Percentiles rank a stretch among this genome's conserved stretches.
phyloP scores from a whole-genome alignment of 2,888 invertebrate species.

The Lottia scabra region DNA sequence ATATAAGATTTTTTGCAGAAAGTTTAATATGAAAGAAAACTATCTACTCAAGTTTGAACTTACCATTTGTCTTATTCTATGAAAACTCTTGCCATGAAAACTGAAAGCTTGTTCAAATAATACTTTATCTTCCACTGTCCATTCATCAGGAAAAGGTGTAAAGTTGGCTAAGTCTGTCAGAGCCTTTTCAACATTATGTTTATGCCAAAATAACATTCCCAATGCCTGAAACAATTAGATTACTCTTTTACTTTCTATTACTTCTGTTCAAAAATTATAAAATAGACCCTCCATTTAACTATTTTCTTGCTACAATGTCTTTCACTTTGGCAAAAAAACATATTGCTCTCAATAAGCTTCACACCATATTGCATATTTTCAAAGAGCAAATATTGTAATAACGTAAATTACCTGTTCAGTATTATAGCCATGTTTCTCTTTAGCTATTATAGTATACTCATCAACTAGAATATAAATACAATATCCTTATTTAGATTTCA shows the following conservation, averaged over 20 bases:
- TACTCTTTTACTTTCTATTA: too few relatives aligned
- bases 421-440: constrained; percentile 97
- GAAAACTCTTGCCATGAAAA: constrained; percentile 98
- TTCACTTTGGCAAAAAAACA: too few relatives aligned
- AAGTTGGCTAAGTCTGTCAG: constrained; percentile 95
- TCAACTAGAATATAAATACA: constrained; percentile 80
- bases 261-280: too few relatives aligned
- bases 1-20: too few relatives aligned
- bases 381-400: neutral
- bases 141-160: constrained; percentile 97
- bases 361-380: too few relatives aligned
- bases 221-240: constrained; percentile 75
- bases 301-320: too few relatives aligned
- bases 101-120: constrained; percentile 98
- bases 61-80: constrained; percentile 97
- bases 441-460: constrained; percentile 92
- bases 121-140: constrained; percentile 98
- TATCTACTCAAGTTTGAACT: constrained; percentile 29
- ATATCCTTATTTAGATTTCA: too few relatives aligned
- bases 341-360: too few relatives aligned
- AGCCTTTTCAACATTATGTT: constrained; percentile 93
- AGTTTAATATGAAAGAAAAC: too few relatives aligned
- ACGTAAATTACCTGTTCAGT: constrained; percentile 81
- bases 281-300: too few relatives aligned
- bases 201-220: constrained; percentile 98